Percentiles rank a stretch among this genome's conserved stretches.
Evolutionary conservation across 2,888 invertebrate genomes (phyloP).

Genomic region (Sinodicranocentrus sp.): DNA sequence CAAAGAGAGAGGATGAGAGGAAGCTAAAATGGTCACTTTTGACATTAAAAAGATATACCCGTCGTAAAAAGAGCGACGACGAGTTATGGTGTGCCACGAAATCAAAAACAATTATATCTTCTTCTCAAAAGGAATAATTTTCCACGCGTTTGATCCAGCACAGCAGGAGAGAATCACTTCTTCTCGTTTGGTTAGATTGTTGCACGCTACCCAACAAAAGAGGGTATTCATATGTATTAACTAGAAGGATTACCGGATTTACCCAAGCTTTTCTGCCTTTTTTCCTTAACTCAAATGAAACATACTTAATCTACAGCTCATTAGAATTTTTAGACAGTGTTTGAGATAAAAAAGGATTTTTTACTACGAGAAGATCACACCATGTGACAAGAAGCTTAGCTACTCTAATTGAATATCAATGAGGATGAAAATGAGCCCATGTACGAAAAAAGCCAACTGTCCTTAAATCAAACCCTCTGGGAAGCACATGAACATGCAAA

Average conservation of each 20-base stretch:
- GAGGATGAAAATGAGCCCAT: conserved; percentile 63
- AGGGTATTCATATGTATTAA: no score
- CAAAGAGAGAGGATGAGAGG: not conserved
- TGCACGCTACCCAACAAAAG: conserved; percentile 29
- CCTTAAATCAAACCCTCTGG: conserved; percentile 32
- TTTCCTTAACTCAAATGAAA: conserved; percentile 26
- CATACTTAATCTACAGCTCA: conserved; percentile 22
- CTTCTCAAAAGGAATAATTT: conserved; percentile 52
- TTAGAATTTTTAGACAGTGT: conserved; percentile 49
- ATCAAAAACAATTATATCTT: conserved; percentile 65
- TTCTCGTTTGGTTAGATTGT: conserved; percentile 1
- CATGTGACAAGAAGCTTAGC: conserved; percentile 63
- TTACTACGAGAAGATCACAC: conserved; percentile 66
- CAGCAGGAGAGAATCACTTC: conserved; percentile 56
- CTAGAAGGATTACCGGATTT: conserved; percentile 1
- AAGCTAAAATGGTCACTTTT: conserved; percentile 1
- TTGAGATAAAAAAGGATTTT: conserved; percentile 41
- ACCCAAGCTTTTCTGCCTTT: conserved; percentile 9
- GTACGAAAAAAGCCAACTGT: conserved; percentile 17
- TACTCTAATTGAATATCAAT: conserved; percentile 73
- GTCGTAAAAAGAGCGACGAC: not conserved
- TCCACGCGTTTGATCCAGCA: conserved; percentile 62
- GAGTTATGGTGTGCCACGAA: conserved; percentile 37
- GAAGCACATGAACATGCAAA: no score
- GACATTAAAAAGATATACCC: not conserved